Percentiles rank a stretch among this genome's conserved stretches.
Evolutionary conservation across 2,888 invertebrate genomes (phyloP).

Genomic region (Scaptomyza polygonia): DNA sequence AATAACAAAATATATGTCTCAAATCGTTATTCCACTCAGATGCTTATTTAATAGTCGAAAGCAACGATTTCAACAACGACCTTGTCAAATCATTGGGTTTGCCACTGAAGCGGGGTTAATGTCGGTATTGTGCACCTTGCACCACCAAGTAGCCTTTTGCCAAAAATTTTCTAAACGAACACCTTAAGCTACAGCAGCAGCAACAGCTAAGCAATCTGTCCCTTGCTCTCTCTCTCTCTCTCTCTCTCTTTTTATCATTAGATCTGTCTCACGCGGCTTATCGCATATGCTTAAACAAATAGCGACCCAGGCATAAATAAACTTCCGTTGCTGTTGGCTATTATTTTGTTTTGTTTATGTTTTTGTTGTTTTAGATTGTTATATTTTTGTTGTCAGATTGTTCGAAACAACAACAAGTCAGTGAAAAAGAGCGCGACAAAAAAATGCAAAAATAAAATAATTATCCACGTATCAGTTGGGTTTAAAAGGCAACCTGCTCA

Average conservation of each 20-base stretch:
- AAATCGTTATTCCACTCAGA: too few species aligned
- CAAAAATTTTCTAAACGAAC: slow-evolving; percentile 32
- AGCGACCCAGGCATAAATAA: slow-evolving; percentile 73
- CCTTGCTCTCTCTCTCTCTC: not conserved
- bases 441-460: slow-evolving; percentile 7
- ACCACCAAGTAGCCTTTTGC: not conserved
- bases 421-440: slow-evolving; percentile 22
- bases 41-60: slow-evolving; percentile 1
- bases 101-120: slow-evolving; percentile 9
- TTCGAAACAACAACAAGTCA: slow-evolving; percentile 44
- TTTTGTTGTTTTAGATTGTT: slow-evolving; percentile 8
- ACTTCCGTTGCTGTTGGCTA: slow-evolving; percentile 69
- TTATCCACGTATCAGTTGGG: not conserved
- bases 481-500: not conserved
- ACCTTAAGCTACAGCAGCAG: slow-evolving; percentile 47
- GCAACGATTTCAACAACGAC: slow-evolving; percentile 66
- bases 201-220: slow-evolving; percentile 1
- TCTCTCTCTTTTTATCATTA: not conserved
- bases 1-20: too few species aligned
- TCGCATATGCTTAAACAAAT: slow-evolving; percentile 72
- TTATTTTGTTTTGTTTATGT: slow-evolving; percentile 26
- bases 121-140: slow-evolving; percentile 12
- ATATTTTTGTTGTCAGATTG: slow-evolving; percentile 39
- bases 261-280: slow-evolving; percentile 48
- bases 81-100: slow-evolving; percentile 56